These are phyloP conservation scores for Plutomurus gul DNA, from an alignment of 1,140 invertebrate species.

Conservation along the genomic window DNA sequence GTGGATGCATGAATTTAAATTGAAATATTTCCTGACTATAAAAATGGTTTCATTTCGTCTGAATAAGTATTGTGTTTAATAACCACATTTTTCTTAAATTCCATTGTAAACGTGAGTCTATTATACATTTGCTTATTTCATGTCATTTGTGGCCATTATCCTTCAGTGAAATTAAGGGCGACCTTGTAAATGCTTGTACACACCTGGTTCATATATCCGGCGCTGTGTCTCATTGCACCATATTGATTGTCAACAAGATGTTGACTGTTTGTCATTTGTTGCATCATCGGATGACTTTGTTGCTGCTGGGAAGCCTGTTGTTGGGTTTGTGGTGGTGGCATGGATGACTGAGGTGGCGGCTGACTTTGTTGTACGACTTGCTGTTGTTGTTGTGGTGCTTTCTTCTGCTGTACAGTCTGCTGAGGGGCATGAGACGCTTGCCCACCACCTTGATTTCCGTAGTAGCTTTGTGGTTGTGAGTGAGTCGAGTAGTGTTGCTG, in stretches of 20 bases:
- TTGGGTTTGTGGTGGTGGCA: conserved; percentile 45
- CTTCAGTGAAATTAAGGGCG: too few relatives aligned
- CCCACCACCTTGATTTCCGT: conserved; percentile 58
- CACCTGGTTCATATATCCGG: conserved; percentile 45
- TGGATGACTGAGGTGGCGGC: conserved; percentile 58
- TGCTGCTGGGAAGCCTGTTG: conserved; percentile 50
- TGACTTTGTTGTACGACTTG: conserved; percentile 54
- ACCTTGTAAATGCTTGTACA: background rate
- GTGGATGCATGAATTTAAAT: too few relatives aligned
- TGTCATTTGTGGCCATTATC: too few relatives aligned
- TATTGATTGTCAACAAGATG: conserved; percentile 46
- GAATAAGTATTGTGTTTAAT: too few relatives aligned
- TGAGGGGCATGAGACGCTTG: conserved; percentile 59
- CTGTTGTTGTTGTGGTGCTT: conserved; percentile 58
- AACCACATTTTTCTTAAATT: too few relatives aligned
- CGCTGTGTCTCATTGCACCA: conserved; percentile 39
- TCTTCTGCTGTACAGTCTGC: conserved; percentile 58
- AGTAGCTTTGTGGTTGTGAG: conserved; percentile 58
- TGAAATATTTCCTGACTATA: too few relatives aligned
- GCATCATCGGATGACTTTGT: conserved; percentile 59
- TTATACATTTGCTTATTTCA: too few relatives aligned
- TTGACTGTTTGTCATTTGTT: conserved; percentile 56
- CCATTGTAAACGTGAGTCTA: too few relatives aligned
- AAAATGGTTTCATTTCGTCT: too few relatives aligned
- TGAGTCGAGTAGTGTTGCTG: conserved; percentile 52